A percentile compares a stretch with the other conserved stretches of the same genome.
phyloP scores from a whole-genome alignment of 2,888 invertebrate species.

The Xanthia icteritia region DNA sequence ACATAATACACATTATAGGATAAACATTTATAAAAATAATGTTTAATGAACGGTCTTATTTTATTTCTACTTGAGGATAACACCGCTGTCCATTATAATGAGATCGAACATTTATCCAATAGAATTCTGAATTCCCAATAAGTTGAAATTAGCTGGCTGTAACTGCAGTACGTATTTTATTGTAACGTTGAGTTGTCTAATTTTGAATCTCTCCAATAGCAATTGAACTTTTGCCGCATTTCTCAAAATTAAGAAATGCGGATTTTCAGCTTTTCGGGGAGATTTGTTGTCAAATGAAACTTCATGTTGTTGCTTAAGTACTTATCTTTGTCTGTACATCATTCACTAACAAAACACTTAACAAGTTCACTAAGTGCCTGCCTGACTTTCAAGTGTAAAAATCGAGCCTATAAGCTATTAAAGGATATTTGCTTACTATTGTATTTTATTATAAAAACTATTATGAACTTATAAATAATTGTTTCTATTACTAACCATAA shows the following conservation, averaged over 20 bases:
- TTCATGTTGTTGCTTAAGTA: not conserved
- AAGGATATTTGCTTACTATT: not conserved
- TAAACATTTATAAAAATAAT: not conserved
- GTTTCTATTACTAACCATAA: not conserved
- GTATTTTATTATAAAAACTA: conserved; percentile 1
- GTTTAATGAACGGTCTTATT: not conserved
- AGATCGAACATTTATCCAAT: not conserved
- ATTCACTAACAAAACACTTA: not conserved
- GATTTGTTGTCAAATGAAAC: not conserved
- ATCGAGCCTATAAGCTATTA: not conserved
- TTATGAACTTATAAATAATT: conserved; percentile 3
- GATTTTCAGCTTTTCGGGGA: not conserved
- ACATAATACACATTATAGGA: not conserved
- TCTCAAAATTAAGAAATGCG: no score
- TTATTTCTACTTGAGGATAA: not conserved
- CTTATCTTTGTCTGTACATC: not conserved
- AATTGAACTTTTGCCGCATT: not conserved
- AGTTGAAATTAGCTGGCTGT: not conserved
- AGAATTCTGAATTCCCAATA: not conserved
- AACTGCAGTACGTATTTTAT: not conserved
- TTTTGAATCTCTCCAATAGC: not conserved
- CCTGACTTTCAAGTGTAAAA: not conserved
- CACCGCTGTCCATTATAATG: not conserved
- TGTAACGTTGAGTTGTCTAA: not conserved
- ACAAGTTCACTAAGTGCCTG: not conserved